Percentiles rank a stretch among this genome's conserved stretches.
These are phyloP conservation scores for Chydorus sphaericus DNA, from an alignment of 2,888 invertebrate genomes.

Conservation along the genomic window DNA sequence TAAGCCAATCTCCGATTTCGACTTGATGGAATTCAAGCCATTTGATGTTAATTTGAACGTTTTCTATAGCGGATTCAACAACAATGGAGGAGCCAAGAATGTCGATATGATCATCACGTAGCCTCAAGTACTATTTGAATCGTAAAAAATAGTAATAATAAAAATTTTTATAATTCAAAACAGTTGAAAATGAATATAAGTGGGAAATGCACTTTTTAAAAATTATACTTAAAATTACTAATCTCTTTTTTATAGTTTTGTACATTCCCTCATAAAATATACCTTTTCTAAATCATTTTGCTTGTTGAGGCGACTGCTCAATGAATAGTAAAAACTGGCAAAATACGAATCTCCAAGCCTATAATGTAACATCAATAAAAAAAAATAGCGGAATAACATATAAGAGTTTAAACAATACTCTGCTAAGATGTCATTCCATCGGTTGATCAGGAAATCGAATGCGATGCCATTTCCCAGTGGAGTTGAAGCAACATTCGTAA, in stretches of 20 bases:
- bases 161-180: background rate
- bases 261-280: background rate
- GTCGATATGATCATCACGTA: slow-evolving; percentile 44
- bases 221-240: too few relatives aligned
- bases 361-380: background rate
- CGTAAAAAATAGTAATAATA: background rate
- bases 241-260: too few relatives aligned
- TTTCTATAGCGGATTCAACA: slow-evolving; percentile 64
- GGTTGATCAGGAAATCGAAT: slow-evolving; percentile 58
- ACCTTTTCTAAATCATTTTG: background rate
- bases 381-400: background rate
- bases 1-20: slow-evolving; percentile 61
- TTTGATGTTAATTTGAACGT: slow-evolving; percentile 60
- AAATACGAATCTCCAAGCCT: background rate
- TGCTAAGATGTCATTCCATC: slow-evolving; percentile 53
- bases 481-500: slow-evolving; percentile 57
- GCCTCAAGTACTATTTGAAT: slow-evolving; percentile 44
- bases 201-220: too few relatives aligned
- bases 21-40: slow-evolving; percentile 68
- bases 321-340: background rate
- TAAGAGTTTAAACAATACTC: slow-evolving; percentile 39
- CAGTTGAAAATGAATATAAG: too few relatives aligned
- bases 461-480: slow-evolving; percentile 63
- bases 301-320: background rate
- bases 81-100: slow-evolving; percentile 52